Percentiles rank a stretch among this genome's conserved stretches.
These are phyloP conservation scores for Andrena haemorrhoa DNA, from an alignment of 2,888 invertebrate species.

Conservation along the genomic window DNA sequence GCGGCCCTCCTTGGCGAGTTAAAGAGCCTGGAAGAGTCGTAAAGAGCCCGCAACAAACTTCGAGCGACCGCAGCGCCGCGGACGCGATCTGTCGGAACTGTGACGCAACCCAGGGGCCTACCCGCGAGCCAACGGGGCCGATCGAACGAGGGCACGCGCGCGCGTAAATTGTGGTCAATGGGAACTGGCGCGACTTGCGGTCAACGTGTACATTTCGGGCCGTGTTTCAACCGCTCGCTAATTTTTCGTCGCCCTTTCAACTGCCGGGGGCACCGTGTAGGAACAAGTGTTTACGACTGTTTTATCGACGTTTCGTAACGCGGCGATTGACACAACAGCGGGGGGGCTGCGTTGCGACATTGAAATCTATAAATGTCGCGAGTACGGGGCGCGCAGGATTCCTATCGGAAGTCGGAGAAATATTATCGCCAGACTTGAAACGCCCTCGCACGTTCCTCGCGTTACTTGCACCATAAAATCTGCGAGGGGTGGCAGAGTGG, in stretches of 20 bases:
- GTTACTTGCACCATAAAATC: slow-evolving; percentile 69
- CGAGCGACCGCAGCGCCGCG: neutral
- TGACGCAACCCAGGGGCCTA: slow-evolving; percentile 10
- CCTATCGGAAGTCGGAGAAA: slow-evolving; percentile 52
- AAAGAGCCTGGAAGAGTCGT: slow-evolving; percentile 20
- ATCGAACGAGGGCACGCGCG: neutral
- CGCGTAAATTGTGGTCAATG: slow-evolving; percentile 26
- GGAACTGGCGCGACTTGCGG: slow-evolving; percentile 37
- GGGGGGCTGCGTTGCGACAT: no score
- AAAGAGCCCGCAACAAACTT: slow-evolving; percentile 1
- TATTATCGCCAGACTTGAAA: slow-evolving; percentile 69
- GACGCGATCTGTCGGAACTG: slow-evolving; percentile 26
- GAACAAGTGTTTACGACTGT: no score
- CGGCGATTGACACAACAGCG: no score
- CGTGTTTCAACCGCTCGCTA: neutral
- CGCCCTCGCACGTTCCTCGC: slow-evolving; percentile 57
- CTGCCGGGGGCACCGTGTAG: slow-evolving; percentile 10
- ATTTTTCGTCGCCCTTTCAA: slow-evolving; percentile 1
- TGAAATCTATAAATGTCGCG: no score
- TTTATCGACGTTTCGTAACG: no score
- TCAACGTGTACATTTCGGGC: neutral
- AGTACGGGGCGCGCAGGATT: slow-evolving; percentile 36
- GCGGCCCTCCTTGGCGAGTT: slow-evolving; percentile 12
- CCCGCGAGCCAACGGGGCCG: neutral
- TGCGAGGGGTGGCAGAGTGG: slow-evolving; percentile 36